Evolutionary conservation across 2,113 vertebrate species (phyloP).

Genomic region (Gymnarchus niloticus): DNA sequence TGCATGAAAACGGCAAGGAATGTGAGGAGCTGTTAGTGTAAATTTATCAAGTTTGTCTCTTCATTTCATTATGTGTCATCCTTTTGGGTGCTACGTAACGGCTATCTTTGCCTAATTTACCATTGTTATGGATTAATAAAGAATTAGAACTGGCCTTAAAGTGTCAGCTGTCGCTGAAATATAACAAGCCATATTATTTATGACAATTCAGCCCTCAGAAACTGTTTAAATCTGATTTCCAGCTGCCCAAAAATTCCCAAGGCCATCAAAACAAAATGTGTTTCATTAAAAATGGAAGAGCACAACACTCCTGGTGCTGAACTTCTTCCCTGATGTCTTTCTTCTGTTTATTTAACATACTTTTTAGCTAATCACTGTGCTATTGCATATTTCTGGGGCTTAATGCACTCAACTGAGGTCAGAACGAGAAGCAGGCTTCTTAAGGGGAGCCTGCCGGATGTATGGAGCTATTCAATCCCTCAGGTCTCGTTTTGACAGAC

Average conservation of each 20-base stretch:
- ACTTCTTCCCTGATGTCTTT: neutral
- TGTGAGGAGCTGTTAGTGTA: neutral
- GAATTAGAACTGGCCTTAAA: neutral
- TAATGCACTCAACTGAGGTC: neutral
- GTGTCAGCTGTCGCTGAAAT: neutral
- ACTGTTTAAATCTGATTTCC: neutral
- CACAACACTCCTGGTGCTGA: neutral
- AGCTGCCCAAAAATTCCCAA: neutral
- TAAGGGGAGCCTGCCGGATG: neutral
- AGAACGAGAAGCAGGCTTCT: neutral
- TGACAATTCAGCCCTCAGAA: neutral
- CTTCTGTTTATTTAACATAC: neutral
- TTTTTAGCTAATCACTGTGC: neutral
- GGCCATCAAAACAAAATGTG: neutral
- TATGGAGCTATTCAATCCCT: neutral
- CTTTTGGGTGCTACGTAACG: neutral
- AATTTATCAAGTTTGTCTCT: neutral
- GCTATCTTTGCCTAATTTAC: neutral
- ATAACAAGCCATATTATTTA: neutral
- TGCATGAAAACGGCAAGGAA: neutral
- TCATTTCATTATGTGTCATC: neutral
- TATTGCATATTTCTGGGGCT: neutral
- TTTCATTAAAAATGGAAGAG: constrained; percentile 13
- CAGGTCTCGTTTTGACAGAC: neutral
- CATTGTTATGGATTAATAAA: neutral